phyloP scores from a whole-genome alignment of 1,140 invertebrate species.

The Probaryconus sp. region DNA sequence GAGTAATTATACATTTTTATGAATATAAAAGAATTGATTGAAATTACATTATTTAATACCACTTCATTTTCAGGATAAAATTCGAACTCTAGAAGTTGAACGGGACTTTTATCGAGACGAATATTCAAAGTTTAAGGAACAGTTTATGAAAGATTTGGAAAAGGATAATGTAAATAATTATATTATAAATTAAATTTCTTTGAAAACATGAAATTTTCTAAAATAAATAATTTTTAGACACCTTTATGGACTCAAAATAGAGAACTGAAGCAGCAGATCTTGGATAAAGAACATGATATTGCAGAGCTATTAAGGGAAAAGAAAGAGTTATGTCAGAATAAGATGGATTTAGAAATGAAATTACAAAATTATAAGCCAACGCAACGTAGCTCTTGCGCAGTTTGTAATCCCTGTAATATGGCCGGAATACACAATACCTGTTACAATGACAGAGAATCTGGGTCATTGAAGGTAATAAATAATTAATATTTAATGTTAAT shows the following conservation, averaged over 20 bases:
- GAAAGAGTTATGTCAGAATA: slow-evolving; percentile 72
- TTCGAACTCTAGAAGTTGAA: slow-evolving; percentile 74
- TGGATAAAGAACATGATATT: slow-evolving; percentile 74
- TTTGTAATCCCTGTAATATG: slow-evolving; percentile 60
- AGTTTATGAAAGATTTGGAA: slow-evolving; percentile 66
- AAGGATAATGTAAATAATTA: slow-evolving; percentile 75
- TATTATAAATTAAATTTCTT: slow-evolving; percentile 71
- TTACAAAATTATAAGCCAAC: slow-evolving; percentile 66
- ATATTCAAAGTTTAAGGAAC: slow-evolving; percentile 74
- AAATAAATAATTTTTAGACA: slow-evolving; percentile 30
- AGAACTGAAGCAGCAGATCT: slow-evolving; percentile 71
- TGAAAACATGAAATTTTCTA: slow-evolving; percentile 29
- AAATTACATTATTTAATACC: no score
- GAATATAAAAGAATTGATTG: no score
- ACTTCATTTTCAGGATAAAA: slow-evolving; percentile 67
- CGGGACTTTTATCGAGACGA: slow-evolving; percentile 79
- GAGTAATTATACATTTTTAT: slow-evolving; percentile 20
- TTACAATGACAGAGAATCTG: slow-evolving; percentile 27
- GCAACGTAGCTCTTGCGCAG: slow-evolving; percentile 51
- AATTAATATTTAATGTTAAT: neutral
- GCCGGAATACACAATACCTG: slow-evolving; percentile 5
- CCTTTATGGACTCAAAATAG: slow-evolving; percentile 58
- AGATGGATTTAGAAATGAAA: slow-evolving; percentile 72
- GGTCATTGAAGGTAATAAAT: slow-evolving; percentile 57
- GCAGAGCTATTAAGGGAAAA: slow-evolving; percentile 74